These are phyloP conservation scores for Coranthus polyacanthus DNA, from an alignment of 2,797 vertebrate genomes.

Conservation along the genomic window DNA sequence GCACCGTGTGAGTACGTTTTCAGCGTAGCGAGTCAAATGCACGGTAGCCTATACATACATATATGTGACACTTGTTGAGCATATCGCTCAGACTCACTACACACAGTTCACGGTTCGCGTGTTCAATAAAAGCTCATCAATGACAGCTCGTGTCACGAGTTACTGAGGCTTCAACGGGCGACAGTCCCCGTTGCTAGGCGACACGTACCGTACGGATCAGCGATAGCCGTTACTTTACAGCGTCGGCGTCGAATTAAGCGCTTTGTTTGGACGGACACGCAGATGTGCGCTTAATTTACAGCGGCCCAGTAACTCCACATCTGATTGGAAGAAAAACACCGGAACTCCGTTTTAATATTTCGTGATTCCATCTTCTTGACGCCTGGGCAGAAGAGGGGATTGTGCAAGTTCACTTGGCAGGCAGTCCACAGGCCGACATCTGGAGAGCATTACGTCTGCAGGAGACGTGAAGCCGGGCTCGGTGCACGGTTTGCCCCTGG, in stretches of 20 bases:
- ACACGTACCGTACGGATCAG: conserved; percentile 24
- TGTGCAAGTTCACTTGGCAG: conserved; percentile 89
- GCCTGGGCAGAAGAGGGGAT: conserved; percentile 82
- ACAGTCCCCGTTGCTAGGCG: conserved; percentile 48
- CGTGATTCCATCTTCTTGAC: conserved; percentile 72
- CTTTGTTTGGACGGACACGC: neutral
- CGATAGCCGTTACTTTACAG: neutral
- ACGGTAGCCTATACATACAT: too few relatives aligned
- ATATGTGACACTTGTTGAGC: conserved; percentile 56
- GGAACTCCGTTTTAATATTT: conserved; percentile 57
- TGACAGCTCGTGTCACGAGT: neutral
- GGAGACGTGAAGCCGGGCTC: conserved; percentile 80
- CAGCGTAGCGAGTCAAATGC: too few relatives aligned
- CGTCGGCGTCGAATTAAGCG: neutral
- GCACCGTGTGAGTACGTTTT: too few relatives aligned
- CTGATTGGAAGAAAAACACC: conserved; percentile 30
- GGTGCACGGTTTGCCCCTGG: conserved; percentile 72
- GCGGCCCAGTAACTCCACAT: conserved; percentile 14
- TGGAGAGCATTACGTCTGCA: conserved; percentile 86
- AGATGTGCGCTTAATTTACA: conserved; percentile 38
- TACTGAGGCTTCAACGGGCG: neutral
- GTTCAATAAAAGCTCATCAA: neutral
- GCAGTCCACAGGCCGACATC: conserved; percentile 80
- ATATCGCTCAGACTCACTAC: neutral
- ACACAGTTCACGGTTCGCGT: neutral